Base-by-base conservation (phyloP, 1,140 invertebrate genomes). In the Eufriesea mexicana region DNA sequence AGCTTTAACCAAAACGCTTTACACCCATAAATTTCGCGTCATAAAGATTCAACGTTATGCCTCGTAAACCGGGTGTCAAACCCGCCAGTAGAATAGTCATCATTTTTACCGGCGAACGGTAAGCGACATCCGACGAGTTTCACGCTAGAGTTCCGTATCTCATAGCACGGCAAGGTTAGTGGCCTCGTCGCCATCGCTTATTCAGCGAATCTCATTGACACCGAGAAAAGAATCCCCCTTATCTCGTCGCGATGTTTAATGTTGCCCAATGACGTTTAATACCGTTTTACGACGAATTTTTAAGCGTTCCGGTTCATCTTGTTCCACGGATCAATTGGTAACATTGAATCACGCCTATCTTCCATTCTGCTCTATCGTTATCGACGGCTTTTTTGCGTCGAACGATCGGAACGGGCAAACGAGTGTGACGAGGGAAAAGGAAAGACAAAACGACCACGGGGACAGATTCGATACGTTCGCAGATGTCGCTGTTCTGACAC, bases 1-100 rank as follows among this genome's bases (percentile, higher is more conserved):
- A 94, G 90, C 90, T n/a, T 42, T 5, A 2, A 35, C 16, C 20
- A 35, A 18, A 28, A 35, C n/a, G 1, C 5, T 14, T n/a, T 47
- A 16, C 16, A 45, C 8, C 9, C 0, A 49, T 47, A 23, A n/a
- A 47, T n/a, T 14, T 67, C 9, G 10, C 18, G 5, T 49, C 6
- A 20, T 2, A 14, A 20, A 2, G 35, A 20, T 64, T 20, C 7
- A 35, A 18, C 16, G 16, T 20, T 35, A 20, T 5, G 42, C 12
- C 10, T 66, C 8, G 9, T 23, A 42, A 23, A 42, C 10, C 35
- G 64, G 8, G 8, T 12, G 20, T 42, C 5, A 45, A 45, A 18
- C 14, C 7, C 42, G n/a, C 20, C 42, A 5, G 23, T 68, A 5
- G 42, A 68, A 16, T 23, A n/a, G 25, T 23, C 23, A 7, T n/a